Base-by-base conservation (phyloP, 2,797 vertebrate genomes). In the Champsocephalus esox region DNA sequence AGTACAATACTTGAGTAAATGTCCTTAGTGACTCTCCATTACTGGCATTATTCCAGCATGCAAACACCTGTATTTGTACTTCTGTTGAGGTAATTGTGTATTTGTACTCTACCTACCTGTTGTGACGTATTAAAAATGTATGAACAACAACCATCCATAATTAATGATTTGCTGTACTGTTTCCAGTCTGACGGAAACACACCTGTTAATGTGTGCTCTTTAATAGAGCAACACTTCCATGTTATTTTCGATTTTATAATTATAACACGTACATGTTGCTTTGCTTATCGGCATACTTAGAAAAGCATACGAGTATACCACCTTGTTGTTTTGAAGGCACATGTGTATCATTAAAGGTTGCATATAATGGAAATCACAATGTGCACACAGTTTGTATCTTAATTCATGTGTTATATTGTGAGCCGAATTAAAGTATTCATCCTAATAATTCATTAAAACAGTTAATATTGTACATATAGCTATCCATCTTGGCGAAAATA, bases 401-500 rank as follows among this genome's bases (percentile, higher is more conserved):
- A 0, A 58, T 38, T 10, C 0, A 0, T 1, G 14, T 75, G 12
- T 52, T 66, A 1, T 8, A 0, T 38, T 48, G 0, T 13, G 5
- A 10, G 67, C 79, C 67, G 82, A 80, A 75, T 54, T 57, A 11
- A 52, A 72, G 32, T 1, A 2, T 5, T 34, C 1, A 24, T 3
- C 6, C 0, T 1, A 17, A 1, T 58, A 0, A n/a, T 28, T 24
- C 0, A 0, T 21, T 2, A 12, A 34, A 21, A 28, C 8, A 3
- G 1, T 8, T 14, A 3, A 14, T 9, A 4, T 0, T 0, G 0
- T 63, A 0, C 5, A 28, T 52, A 17, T 2, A 9, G 0, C 0
- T 0, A 1, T 44, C 16, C 2, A 1, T 5, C 0, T 16, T 2
- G 2, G 1, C 0, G 1, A 48, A 0, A 3, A 3, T n/a, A 13